Base-by-base conservation (phyloP, 2,888 invertebrate species). In the Dromius quadrimaculatus region DNA sequence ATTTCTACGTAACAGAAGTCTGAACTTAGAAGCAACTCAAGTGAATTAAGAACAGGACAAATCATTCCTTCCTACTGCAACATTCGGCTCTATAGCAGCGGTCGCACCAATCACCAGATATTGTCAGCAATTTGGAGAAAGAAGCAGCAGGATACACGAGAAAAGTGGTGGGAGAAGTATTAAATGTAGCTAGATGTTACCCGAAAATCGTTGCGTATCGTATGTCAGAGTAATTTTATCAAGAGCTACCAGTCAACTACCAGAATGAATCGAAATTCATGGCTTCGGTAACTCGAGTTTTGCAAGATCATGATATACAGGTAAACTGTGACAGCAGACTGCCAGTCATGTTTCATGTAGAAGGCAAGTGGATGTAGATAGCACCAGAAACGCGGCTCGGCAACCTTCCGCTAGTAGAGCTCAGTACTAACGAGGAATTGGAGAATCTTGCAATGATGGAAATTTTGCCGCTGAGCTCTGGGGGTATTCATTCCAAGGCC, bases 151-250 rank as follows among this genome's bases (percentile, higher is more conserved):
- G 64, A 23, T 17, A 47, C n/a, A 32, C 20, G 15, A 32, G 64
- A 28, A 1, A 47, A 13, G 64, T 45, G 15, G 5, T 64, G 1
- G 45, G 64, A 4, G 47, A 64, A 64, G 64, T 64, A 13, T 19
- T 64, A 2, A 23, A 63, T 15, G 43, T 63, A 6, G 57, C 13
- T 8, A 23, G 15, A n/a, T 41, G 62, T 38, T 36, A 36, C 8
- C 22, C 68, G 3, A 32, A 45, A 8, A 9, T 68, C 9, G 70
- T 70, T 6, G 15, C 68, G 2, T 45, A 19, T 41, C 62, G 70
- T 6, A 13, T 1, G 2, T 28, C 62, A 6, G 2, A 70, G 20
- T 36, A 15, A 19, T 69, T 38, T 43, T 69, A 62, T 17, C 41
- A 63, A 19, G 61, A 68, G 22, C 43, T 68, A 38, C 61, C 61